Evolutionary conservation across 1,140 invertebrate genomes (phyloP), one percentile per base, ranked within the genome.

Genomic region (Achroia grisella): DNA sequence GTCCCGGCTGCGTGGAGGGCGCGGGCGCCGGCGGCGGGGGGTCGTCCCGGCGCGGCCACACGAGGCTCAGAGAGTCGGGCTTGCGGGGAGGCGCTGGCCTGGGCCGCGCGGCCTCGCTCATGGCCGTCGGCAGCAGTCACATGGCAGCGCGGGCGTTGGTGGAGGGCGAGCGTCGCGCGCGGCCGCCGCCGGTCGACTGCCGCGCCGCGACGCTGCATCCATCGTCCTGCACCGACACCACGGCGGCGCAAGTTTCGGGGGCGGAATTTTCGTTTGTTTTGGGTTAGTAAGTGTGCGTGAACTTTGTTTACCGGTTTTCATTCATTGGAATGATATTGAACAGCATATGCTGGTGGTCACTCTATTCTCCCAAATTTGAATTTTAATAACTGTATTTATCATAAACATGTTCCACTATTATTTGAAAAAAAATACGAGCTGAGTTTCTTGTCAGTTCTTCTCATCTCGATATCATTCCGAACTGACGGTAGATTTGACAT

Each of bases 41-140:
- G 35, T 79, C 77, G 15, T 85, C 79, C 71, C 76, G 76, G 48
- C 68, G 73, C 14, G 75, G 67, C 69, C 72, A 80, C 5, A 61
- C 57, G 23, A 80, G 70, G 41, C 64, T 68, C 44, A 83, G 60
- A 43, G 71, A 74, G 69, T 83, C 71, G 42, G 79, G 79, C 63
- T 83, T 83, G 48, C 76, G 76, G 70, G 79, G 78, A 72, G 79
- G 79, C 69, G 76, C 72, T 48, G 79, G 79, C 74, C 74, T 62
- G 36, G 70, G 75, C 72, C 74, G 74, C 71, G 74, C 75, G 71
- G 72, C 74, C 64, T 76, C 76, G 60, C 69, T 78, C 78, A 78
- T 78, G 66, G 62, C 64, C 33, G 47, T 44, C 9, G 55, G 50
- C 59, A 63, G 57, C 45, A 52, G 45, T 49, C 47, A 42, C 36